Conservation (phyloP, 2,888 invertebrate species). For the Ornithoptera alexandrae region DNA sequence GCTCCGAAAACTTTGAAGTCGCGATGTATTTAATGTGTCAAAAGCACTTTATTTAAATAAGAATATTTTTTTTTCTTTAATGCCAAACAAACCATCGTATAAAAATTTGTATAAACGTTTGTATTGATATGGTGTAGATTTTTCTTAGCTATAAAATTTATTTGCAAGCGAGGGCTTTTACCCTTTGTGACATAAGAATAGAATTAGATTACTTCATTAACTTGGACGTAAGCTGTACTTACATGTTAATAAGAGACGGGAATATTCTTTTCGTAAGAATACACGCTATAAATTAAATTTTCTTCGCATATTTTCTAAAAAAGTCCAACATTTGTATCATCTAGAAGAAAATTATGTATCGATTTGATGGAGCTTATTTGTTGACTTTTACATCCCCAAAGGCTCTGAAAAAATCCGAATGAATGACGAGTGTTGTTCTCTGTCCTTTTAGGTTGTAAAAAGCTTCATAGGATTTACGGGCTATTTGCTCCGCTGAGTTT, state of each 20-base stretch:
- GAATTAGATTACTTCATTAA: too few relatives aligned
- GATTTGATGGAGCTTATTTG: not conserved
- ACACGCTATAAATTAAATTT: not conserved
- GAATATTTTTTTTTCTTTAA: not conserved
- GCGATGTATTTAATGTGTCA: not conserved
- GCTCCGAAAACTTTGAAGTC: not conserved
- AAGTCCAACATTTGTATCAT: not conserved
- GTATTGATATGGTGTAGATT: not conserved
- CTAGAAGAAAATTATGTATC: not conserved
- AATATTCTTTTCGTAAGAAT: not conserved
- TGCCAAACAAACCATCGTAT: not conserved
- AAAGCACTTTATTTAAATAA: not conserved
- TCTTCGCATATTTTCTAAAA: not conserved
- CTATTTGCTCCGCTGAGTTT: constrained; percentile 21
- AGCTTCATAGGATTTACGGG: constrained; percentile 24
- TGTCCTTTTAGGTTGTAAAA: constrained; percentile 11
- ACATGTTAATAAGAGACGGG: not conserved
- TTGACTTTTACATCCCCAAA: not conserved
- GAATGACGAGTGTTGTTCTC: not conserved
- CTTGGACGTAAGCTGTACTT: not conserved
- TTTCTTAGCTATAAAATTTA: too few relatives aligned
- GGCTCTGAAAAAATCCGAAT: not conserved
- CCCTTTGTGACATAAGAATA: too few relatives aligned
- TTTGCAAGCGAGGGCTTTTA: too few relatives aligned
- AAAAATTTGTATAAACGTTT: not conserved